These are phyloP conservation scores for Limanda limanda DNA, from an alignment of 2,113 vertebrate species.

Conservation along the genomic window DNA sequence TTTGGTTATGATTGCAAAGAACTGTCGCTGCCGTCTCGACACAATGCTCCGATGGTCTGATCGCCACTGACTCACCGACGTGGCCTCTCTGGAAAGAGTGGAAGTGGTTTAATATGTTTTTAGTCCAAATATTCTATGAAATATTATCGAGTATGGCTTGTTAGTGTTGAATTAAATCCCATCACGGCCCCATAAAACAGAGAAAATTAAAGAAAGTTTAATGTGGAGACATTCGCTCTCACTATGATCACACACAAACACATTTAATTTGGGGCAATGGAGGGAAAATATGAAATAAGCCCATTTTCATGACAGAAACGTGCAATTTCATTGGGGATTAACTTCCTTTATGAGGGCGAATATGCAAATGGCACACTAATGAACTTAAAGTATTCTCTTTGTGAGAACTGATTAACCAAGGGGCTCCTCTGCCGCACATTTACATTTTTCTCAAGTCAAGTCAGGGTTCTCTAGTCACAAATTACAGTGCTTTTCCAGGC, in stretches of 20 bases:
- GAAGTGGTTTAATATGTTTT: background rate
- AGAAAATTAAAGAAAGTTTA: slow-evolving; percentile 25
- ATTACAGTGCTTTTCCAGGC: slow-evolving; percentile 81
- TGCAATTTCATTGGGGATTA: slow-evolving; percentile 77
- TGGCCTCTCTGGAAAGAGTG: background rate
- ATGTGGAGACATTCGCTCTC: slow-evolving; percentile 23
- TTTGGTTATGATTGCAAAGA: slow-evolving; percentile 1
- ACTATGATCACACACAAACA: slow-evolving; percentile 24
- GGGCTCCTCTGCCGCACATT: slow-evolving; percentile 80
- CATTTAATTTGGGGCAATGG: slow-evolving; percentile 38
- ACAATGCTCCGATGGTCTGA: background rate
- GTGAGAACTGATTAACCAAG: slow-evolving; percentile 82
- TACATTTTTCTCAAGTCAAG: slow-evolving; percentile 81
- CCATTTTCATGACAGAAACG: slow-evolving; percentile 70
- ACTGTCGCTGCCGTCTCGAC: background rate
- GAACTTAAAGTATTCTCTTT: slow-evolving; percentile 83
- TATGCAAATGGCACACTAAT: slow-evolving; percentile 81
- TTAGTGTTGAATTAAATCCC: background rate
- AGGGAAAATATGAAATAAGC: slow-evolving; percentile 55
- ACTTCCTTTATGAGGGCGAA: slow-evolving; percentile 75
- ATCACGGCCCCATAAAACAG: slow-evolving; percentile 17
- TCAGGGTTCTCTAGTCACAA: slow-evolving; percentile 82
- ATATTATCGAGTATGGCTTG: background rate
- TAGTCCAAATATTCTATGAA: background rate
- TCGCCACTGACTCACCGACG: background rate